phyloP scores from a whole-genome alignment of 2,888 invertebrate genomes.

The Brachyptera risi region DNA sequence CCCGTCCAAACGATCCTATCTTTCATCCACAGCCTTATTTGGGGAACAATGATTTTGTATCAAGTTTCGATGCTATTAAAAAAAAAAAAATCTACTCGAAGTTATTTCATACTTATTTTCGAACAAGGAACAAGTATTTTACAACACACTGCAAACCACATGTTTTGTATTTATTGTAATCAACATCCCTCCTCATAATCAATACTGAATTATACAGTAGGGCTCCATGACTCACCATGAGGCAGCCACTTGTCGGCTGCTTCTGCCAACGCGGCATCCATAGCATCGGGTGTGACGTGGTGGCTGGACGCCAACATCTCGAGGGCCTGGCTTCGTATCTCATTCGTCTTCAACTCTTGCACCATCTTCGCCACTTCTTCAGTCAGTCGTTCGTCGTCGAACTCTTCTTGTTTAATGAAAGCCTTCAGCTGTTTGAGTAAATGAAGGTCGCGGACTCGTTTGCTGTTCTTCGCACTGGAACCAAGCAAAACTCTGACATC shows the following conservation, averaged over 20 bases:
- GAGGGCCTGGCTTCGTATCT: slow-evolving; percentile 65
- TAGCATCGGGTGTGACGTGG: slow-evolving; percentile 57
- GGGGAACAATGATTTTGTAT: no score
- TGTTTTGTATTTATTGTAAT: no score
- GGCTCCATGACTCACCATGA: slow-evolving; percentile 36
- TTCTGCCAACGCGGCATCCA: slow-evolving; percentile 49
- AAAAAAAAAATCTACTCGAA: no score
- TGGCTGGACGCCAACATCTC: slow-evolving; percentile 65
- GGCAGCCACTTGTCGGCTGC: slow-evolving; percentile 44
- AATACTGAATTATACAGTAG: no score
- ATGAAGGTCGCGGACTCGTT: slow-evolving; percentile 83
- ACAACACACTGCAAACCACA: no score
- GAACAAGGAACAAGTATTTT: no score
- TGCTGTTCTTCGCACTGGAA: slow-evolving; percentile 75
- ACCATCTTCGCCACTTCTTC: slow-evolving; percentile 55
- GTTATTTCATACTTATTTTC: no score
- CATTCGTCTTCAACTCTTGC: slow-evolving; percentile 63
- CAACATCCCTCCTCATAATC: no score
- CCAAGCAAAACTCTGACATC: not conserved
- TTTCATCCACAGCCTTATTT: no score
- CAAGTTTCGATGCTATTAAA: no score
- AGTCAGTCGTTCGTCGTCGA: slow-evolving; percentile 49
- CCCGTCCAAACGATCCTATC: no score
- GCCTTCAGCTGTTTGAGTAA: slow-evolving; percentile 71
- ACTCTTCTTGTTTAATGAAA: slow-evolving; percentile 56